A percentile compares a stretch with the other conserved stretches of the same genome.
Conservation (phyloP, 2,113 vertebrate genomes). For the Chinchilla lanigera region DNA sequence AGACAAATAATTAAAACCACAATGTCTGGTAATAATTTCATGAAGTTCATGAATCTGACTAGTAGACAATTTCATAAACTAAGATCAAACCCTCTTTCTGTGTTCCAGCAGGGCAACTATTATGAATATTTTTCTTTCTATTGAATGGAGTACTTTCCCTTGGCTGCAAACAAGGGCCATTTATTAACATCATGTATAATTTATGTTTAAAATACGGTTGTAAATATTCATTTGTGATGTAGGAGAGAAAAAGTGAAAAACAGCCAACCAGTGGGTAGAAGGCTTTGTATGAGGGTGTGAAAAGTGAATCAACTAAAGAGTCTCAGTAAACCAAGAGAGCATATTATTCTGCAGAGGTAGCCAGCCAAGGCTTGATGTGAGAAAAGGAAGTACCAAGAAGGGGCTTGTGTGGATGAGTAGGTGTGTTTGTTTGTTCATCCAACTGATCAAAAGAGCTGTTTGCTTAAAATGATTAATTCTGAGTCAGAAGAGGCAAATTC, state of each 20-base stretch:
- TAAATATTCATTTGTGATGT: conserved; percentile 54
- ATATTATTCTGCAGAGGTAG: neutral
- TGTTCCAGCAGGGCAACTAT: neutral
- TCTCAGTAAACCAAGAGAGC: conserved; percentile 6
- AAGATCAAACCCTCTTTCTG: conserved; percentile 24
- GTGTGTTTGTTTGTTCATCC: neutral
- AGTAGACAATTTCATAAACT: conserved; percentile 44
- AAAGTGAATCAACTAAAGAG: neutral
- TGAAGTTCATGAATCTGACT: conserved; percentile 14
- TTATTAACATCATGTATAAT: conserved; percentile 55
- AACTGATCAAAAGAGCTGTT: conserved; percentile 20
- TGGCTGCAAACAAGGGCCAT: neutral
- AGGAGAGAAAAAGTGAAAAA: conserved; percentile 29
- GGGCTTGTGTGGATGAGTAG: neutral
- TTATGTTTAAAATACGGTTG: conserved; percentile 38
- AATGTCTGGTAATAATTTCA: conserved; percentile 16
- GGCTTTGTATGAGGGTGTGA: neutral
- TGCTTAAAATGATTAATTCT: conserved; percentile 19
- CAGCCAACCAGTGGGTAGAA: neutral
- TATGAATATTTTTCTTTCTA: conserved; percentile 54
- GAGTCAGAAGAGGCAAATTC: conserved; percentile 4
- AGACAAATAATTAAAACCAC: conserved; percentile 33
- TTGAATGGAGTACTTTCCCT: neutral
- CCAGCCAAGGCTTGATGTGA: neutral
- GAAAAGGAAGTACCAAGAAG: neutral